Conservation (phyloP, 2,888 invertebrate genomes). For the Cotesia congregata region DNA sequence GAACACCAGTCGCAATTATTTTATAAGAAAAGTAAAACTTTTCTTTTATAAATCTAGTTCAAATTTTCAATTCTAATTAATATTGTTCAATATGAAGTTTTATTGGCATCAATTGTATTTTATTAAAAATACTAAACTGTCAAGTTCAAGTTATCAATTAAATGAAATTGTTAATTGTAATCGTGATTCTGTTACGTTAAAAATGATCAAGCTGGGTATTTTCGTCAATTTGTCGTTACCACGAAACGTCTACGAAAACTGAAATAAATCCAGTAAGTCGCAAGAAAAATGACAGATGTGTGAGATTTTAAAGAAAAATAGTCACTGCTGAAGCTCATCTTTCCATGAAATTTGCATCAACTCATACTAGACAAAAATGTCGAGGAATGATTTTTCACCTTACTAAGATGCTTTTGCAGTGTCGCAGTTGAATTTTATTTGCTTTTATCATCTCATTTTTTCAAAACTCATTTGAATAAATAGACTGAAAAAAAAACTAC, state of each 20-base stretch:
- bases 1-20: no score
- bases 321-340: constrained; percentile 25
- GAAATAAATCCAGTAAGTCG: constrained; percentile 24
- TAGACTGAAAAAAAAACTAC: neutral
- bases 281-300: constrained; percentile 23
- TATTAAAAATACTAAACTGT: neutral
- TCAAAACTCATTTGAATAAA: neutral
- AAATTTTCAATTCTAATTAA: neutral
- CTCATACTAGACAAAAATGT: constrained; percentile 20
- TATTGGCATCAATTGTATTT: neutral
- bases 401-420: constrained; percentile 23
- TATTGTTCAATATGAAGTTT: neutral
- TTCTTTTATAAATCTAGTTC: neutral
- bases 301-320: constrained; percentile 32
- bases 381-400: constrained; percentile 34
- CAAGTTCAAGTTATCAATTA: no score
- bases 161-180: neutral
- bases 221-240: constrained; percentile 4
- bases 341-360: constrained; percentile 36
- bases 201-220: neutral
- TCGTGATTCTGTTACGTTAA: neutral
- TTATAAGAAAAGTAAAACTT: neutral
- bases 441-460: constrained; percentile 14
- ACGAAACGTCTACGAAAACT: constrained; percentile 7
- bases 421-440: constrained; percentile 26